Evolutionary conservation across 2,797 vertebrate species (phyloP).

Genomic region (Neostethus bicornis): DNA sequence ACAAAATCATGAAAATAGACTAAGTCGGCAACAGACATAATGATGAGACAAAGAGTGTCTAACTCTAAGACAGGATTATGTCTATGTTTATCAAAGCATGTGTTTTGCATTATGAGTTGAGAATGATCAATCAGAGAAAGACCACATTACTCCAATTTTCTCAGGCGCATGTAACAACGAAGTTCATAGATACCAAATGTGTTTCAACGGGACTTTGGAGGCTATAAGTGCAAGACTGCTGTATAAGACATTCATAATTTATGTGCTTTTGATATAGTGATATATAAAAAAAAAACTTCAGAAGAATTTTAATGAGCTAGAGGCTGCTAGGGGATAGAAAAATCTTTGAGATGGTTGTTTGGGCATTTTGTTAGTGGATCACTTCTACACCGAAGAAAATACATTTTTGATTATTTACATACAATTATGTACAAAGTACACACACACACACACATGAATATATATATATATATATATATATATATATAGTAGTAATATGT

Average conservation of each 20-base stretch:
- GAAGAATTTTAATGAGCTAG: slow-evolving; percentile 85
- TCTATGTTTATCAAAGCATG: slow-evolving; percentile 77
- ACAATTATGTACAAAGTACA: too few relatives aligned
- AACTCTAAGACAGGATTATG: slow-evolving; percentile 70
- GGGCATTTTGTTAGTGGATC: slow-evolving; percentile 58
- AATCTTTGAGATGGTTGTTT: slow-evolving; percentile 77
- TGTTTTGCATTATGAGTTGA: slow-evolving; percentile 71
- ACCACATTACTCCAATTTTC: slow-evolving; percentile 84
- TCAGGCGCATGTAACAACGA: slow-evolving; percentile 81
- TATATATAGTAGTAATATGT: too few relatives aligned
- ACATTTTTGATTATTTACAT: slow-evolving; percentile 28
- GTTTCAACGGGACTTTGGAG: slow-evolving; percentile 83
- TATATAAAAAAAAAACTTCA: slow-evolving; percentile 82
- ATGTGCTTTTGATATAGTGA: slow-evolving; percentile 87
- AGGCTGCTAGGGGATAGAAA: slow-evolving; percentile 67
- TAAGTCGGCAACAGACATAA: slow-evolving; percentile 69
- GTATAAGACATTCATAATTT: slow-evolving; percentile 87
- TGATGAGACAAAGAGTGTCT: slow-evolving; percentile 72
- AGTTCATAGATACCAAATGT: slow-evolving; percentile 83
- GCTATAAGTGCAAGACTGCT: slow-evolving; percentile 81
- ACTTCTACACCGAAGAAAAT: slow-evolving; percentile 64
- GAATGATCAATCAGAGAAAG: slow-evolving; percentile 80
- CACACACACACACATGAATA: too few relatives aligned
- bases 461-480: too few relatives aligned
- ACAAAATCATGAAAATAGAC: slow-evolving; percentile 63